Conservation (phyloP, 2,113 vertebrate genomes). For the Oncorhynchus keta region DNA sequence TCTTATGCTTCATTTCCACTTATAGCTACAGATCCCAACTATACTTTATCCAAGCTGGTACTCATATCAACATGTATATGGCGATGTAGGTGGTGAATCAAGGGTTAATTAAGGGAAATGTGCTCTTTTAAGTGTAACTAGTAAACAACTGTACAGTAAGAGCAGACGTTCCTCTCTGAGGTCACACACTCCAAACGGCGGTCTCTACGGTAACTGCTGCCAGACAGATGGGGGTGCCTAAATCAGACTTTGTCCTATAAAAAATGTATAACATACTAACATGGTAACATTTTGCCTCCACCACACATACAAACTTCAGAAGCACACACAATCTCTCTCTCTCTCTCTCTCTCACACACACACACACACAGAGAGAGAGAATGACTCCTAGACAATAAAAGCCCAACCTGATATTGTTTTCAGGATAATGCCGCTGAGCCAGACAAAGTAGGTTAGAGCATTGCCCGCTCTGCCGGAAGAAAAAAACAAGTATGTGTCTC, state of each 20-base stretch:
- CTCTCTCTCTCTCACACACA: no score
- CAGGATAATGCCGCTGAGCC: conserved; percentile 56
- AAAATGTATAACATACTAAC: conserved; percentile 59
- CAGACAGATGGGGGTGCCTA: conserved; percentile 1
- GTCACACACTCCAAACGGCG: conserved; percentile 22
- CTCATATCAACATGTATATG: no score
- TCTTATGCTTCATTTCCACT: no score
- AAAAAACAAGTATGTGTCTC: conserved; percentile 54
- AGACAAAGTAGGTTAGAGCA: conserved; percentile 69
- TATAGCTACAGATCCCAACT: no score
- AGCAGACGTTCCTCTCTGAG: background rate
- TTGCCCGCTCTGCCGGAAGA: conserved; percentile 64
- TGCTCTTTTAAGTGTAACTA: background rate
- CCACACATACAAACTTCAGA: no score
- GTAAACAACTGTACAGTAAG: background rate
- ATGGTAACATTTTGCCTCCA: conserved; percentile 18
- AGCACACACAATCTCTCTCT: background rate
- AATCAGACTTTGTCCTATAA: conserved; percentile 39
- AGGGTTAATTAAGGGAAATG: no score
- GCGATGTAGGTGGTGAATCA: no score
- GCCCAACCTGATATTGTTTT: conserved; percentile 46
- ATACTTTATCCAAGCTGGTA: no score
- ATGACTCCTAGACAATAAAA: background rate
- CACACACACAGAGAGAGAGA: background rate
- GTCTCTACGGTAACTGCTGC: conserved; percentile 9